These are phyloP conservation scores for Chromobotia macracanthus DNA, from an alignment of 2,797 vertebrate species.

Conservation along the genomic window DNA sequence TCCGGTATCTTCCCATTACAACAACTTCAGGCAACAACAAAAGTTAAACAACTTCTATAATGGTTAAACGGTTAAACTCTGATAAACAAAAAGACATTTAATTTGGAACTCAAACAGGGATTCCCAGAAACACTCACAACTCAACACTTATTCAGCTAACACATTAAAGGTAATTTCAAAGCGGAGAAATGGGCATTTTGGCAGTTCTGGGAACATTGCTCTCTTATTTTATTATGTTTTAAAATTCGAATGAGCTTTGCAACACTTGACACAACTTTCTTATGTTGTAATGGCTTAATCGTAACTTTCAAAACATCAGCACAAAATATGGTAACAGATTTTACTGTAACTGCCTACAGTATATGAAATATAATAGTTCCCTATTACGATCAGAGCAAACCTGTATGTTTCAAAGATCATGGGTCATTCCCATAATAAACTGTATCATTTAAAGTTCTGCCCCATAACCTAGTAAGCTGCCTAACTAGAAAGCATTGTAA, in stretches of 20 bases:
- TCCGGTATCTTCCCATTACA: not conserved
- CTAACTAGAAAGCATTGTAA: not conserved
- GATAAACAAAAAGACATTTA: slow-evolving; percentile 8
- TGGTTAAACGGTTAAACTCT: not conserved
- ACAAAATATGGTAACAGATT: slow-evolving; percentile 34
- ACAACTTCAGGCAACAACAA: not conserved
- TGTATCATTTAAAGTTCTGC: not conserved
- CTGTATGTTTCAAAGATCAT: slow-evolving; percentile 7
- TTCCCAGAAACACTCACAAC: not conserved
- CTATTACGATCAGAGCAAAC: not conserved
- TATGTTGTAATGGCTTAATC: slow-evolving; percentile 44
- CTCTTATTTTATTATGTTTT: slow-evolving; percentile 56
- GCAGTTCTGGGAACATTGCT: slow-evolving; percentile 38
- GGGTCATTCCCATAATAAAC: not conserved
- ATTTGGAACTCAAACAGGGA: slow-evolving; percentile 2
- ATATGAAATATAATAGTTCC: not conserved
- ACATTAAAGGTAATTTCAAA: slow-evolving; percentile 33
- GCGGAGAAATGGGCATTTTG: slow-evolving; percentile 16
- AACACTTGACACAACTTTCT: slow-evolving; percentile 36
- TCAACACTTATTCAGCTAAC: not conserved
- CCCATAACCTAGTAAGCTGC: not conserved
- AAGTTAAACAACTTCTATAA: not conserved
- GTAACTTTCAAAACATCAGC: slow-evolving; percentile 50
- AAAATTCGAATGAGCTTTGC: slow-evolving; percentile 55
- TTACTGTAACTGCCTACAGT: not conserved